Base-by-base conservation (phyloP, 1,140 invertebrate species). In the Rhopalosiphum padi region DNA sequence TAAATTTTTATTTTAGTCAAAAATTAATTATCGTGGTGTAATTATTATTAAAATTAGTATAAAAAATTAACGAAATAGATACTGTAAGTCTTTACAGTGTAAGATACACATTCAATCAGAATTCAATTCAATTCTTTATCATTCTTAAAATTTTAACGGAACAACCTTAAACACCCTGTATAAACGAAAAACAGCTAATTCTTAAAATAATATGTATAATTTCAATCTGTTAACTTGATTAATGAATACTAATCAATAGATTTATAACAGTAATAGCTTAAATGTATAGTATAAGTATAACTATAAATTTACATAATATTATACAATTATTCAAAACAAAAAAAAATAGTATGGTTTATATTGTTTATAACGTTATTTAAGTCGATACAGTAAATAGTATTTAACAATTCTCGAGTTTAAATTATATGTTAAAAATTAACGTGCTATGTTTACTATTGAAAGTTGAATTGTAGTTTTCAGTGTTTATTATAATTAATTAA, bases 201-300 rank as follows among this genome's bases (percentile, higher is more conserved):
- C 48, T 51, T 51, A 51, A 48, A 46, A 46, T 11, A 51, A 51
- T 51, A 51, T 51, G 48, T n/a, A 77, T 25, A 1, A 41, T 46
- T 46, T 46, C 25, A 86, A 86, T 46, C 43, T 46, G 43, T 46
- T 86, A 18, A 46, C 3, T 86, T 43, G 41, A n/a, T 85, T 43
- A 85, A 85, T 86, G 43, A 86, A 86, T 86, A 86, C 25, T 86
- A 86, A 86, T 86, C 30, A 86, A 46, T 86, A 43, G 48, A 51
- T 18, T 46, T 6, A 77, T n/a, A 18, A 86, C 43, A 30, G 30
- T 46, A 30, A 86, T 86, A 46, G 43, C 43, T 86, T 43, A 46
- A 86, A 18, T 30, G 25, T 30, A 30, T 41, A 41, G 41, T 41
- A 41, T 30, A 46, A 41, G 41, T 41, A 41, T 30, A 46, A n/a